phyloP scores from a whole-genome alignment of 2,888 invertebrate species.

The Hyposoter didymator region DNA sequence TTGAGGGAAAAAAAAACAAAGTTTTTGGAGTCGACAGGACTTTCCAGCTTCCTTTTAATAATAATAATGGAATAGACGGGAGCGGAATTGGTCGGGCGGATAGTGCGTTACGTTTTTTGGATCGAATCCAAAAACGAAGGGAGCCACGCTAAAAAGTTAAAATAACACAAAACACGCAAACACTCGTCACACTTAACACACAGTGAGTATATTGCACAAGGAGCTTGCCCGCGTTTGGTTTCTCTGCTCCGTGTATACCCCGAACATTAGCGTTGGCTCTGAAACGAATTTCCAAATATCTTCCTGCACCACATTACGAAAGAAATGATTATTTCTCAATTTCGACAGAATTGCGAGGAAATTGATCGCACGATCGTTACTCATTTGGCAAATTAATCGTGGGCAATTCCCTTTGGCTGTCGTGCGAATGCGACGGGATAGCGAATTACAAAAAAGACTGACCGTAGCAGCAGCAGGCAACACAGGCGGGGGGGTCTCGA shows the following conservation, averaged over 20 bases:
- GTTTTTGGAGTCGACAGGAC: not conserved
- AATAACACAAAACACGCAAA: constrained; percentile 68
- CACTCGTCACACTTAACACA: not conserved
- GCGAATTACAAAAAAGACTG: no score
- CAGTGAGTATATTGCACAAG: not conserved
- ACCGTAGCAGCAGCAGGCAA: no score
- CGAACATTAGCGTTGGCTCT: constrained; percentile 42
- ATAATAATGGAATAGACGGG: constrained; percentile 60
- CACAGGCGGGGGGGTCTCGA: no score
- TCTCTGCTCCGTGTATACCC: not conserved
- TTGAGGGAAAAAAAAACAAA: not conserved
- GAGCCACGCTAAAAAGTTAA: constrained; percentile 70
- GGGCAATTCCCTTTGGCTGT: no score
- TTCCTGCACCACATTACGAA: constrained; percentile 53
- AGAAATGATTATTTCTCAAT: constrained; percentile 46
- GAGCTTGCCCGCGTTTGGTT: not conserved
- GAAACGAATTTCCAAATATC: constrained; percentile 54
- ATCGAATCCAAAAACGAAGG: constrained; percentile 65
- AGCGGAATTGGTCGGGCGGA: constrained; percentile 60
- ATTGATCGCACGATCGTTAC: not conserved
- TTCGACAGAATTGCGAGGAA: constrained; percentile 29
- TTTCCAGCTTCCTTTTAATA: constrained; percentile 25
- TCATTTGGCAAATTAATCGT: no score
- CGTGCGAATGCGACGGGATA: no score
- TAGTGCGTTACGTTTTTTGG: constrained; percentile 69